Evolutionary conservation across 2,113 vertebrate genomes (phyloP).

Genomic region (Pelecanoides urinatrix): DNA sequence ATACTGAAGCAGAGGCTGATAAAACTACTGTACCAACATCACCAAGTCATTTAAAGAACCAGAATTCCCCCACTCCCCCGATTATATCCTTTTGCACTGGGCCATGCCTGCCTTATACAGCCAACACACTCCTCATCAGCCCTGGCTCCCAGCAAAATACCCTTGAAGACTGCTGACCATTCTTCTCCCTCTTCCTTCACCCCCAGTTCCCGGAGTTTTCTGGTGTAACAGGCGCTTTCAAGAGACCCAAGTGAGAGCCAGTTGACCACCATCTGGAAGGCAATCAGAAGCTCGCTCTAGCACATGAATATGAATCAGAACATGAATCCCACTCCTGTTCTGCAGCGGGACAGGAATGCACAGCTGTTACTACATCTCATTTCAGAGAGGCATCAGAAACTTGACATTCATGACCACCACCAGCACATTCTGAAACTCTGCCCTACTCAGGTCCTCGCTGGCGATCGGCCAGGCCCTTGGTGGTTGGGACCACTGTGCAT

Average conservation of each 20-base stretch:
- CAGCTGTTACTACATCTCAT: slow-evolving; percentile 50
- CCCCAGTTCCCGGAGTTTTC: not conserved
- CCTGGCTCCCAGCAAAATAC: not conserved
- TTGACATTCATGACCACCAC: slow-evolving; percentile 14
- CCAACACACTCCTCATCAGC: not conserved
- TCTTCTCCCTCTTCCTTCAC: not conserved
- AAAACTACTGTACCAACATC: not conserved
- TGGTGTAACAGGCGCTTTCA: not conserved
- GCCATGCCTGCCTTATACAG: not conserved
- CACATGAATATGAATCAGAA: not conserved
- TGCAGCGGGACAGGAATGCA: not conserved
- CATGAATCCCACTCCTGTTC: not conserved
- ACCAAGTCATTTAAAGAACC: not conserved
- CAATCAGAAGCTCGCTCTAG: not conserved
- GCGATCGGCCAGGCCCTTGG: not conserved
- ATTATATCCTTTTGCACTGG: not conserved
- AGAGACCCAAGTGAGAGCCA: not conserved
- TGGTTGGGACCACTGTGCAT: not conserved
- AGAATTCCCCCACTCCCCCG: not conserved
- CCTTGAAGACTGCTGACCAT: not conserved
- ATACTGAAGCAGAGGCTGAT: not conserved
- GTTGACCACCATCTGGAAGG: not conserved
- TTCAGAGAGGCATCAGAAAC: slow-evolving; percentile 33
- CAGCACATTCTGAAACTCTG: slow-evolving; percentile 35
- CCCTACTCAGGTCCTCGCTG: not conserved